phyloP scores from a whole-genome alignment of 2,888 invertebrate species.

The Lacanobia wlatinum region DNA sequence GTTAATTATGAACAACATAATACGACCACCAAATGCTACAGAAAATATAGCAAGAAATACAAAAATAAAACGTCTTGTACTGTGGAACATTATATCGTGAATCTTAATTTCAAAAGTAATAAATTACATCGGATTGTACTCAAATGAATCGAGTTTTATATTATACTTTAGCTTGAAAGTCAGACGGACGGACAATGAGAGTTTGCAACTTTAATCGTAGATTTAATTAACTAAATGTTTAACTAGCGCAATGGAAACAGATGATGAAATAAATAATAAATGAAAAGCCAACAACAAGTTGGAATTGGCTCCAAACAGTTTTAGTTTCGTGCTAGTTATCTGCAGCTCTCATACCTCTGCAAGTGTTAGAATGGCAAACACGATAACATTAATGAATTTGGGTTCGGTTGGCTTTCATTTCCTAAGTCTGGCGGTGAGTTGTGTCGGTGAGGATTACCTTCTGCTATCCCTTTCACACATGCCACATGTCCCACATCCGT shows the following conservation, averaged over 20 bases:
- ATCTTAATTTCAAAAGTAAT: conserved; percentile 16
- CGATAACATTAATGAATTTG: conserved; percentile 85
- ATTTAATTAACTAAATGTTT: conserved; percentile 35
- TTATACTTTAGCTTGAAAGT: conserved; percentile 10
- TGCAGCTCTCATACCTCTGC: conserved; percentile 72
- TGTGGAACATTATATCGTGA: background rate
- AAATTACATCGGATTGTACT: conserved; percentile 10
- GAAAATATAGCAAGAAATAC: conserved; percentile 17
- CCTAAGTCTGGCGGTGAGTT: conserved; percentile 78
- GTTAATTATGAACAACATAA: conserved; percentile 39
- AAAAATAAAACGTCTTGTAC: conserved; percentile 2
- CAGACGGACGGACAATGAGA: conserved; percentile 5
- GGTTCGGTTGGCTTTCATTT: conserved; percentile 83
- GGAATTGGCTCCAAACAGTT: conserved; percentile 55
- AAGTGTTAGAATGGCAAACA: conserved; percentile 77
- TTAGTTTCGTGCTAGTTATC: conserved; percentile 66
- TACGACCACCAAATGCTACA: background rate
- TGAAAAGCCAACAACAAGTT: conserved; percentile 43
- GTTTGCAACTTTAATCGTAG: conserved; percentile 26
- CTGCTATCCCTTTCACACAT: conserved; percentile 65
- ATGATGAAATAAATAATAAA: conserved; percentile 39
- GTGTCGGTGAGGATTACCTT: conserved; percentile 75
- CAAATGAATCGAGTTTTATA: conserved; percentile 22
- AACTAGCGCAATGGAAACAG: conserved; percentile 16
- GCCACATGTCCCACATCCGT: conserved; percentile 35